These are phyloP conservation scores for Artemisiospiza belli DNA, from an alignment of 2,113 vertebrate genomes.

Conservation along the genomic window DNA sequence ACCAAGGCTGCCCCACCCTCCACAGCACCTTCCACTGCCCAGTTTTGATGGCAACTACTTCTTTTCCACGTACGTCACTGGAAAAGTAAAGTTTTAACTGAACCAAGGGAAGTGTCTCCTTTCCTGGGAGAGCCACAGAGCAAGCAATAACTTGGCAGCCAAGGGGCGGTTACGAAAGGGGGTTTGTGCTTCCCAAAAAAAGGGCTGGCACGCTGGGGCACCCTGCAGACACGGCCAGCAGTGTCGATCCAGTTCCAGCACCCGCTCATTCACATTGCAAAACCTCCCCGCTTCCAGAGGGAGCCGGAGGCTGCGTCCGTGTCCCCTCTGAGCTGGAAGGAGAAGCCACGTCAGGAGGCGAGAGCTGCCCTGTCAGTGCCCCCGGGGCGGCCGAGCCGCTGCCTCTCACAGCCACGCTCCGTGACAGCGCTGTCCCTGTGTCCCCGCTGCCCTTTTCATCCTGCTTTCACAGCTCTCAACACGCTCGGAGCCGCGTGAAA, in stretches of 20 bases:
- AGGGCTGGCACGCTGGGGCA: neutral
- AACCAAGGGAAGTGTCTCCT: neutral
- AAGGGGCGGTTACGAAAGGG: neutral
- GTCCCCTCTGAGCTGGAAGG: neutral
- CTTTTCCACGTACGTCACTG: neutral
- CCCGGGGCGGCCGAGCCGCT: neutral
- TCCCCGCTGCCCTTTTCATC: neutral
- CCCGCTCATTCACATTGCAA: neutral
- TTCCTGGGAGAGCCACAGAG: neutral
- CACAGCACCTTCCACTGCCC: neutral
- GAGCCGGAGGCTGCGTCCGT: neutral
- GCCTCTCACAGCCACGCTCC: neutral
- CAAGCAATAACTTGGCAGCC: neutral
- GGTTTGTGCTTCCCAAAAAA: neutral
- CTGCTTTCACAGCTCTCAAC: neutral
- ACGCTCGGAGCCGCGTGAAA: neutral
- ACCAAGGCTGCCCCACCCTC: neutral
- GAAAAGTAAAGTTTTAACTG: neutral
- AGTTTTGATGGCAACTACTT: neutral
- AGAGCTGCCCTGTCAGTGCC: neutral
- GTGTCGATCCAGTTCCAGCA: neutral
- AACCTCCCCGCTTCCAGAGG: neutral
- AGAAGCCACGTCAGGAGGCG: constrained; percentile 24
- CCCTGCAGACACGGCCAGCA: neutral
- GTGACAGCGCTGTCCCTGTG: neutral